Evolutionary conservation across 2,888 invertebrate genomes (phyloP).

Genomic region (Holacanthella duospinosa): DNA sequence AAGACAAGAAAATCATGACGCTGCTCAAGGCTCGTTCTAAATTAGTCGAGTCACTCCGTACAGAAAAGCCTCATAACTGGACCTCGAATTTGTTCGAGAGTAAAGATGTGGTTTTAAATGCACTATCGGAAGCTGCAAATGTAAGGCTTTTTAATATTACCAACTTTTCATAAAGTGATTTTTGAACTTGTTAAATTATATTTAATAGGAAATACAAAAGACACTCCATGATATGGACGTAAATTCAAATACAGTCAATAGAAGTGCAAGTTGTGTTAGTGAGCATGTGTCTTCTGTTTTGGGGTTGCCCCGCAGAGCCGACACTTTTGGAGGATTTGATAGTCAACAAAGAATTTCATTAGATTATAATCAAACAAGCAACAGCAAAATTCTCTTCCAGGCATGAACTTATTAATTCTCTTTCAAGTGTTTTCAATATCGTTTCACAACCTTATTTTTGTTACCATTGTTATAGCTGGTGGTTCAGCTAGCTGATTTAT

Average conservation of each 20-base stretch:
- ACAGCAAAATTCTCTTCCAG: conserved; percentile 24
- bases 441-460: neutral
- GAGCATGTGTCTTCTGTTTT: conserved; percentile 81
- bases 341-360: conserved; percentile 36
- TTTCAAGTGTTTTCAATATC: neutral
- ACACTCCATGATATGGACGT: conserved; percentile 28
- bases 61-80: conserved; percentile 35
- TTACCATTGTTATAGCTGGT: conserved; percentile 26
- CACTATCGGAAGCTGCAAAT: conserved; percentile 28
- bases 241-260: conserved; percentile 30
- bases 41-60: conserved; percentile 28
- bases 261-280: conserved; percentile 87
- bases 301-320: conserved; percentile 79
- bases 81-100: conserved; percentile 29
- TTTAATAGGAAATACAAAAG: conserved; percentile 32
- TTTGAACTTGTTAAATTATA: neutral
- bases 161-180: too few species aligned
- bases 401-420: conserved; percentile 11
- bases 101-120: conserved; percentile 29
- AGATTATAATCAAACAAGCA: conserved; percentile 19
- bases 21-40: conserved; percentile 28
- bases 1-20: conserved; percentile 32
- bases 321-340: conserved; percentile 94
- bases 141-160: conserved; percentile 26
- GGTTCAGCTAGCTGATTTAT: conserved; percentile 34